These are phyloP conservation scores for Scolopax bukidnonensis DNA, from an alignment of 2,797 vertebrate genomes.

Conservation along the genomic window DNA sequence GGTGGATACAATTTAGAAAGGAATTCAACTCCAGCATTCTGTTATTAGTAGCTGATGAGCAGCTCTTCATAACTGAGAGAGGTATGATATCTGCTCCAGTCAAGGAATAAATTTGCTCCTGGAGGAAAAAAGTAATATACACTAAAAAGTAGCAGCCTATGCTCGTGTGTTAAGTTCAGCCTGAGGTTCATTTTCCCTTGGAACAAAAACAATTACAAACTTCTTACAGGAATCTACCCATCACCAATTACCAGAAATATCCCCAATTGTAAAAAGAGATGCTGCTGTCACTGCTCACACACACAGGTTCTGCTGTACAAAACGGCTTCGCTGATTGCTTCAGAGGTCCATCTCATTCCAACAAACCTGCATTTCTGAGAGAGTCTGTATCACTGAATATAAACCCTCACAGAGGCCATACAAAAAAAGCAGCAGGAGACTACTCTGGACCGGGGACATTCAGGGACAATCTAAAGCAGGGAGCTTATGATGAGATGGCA, in stretches of 20 bases:
- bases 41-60: not conserved
- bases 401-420: not conserved
- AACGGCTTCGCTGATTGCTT: not conserved
- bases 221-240: not conserved
- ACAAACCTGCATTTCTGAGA: not conserved
- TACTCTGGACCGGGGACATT: not conserved
- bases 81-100: not conserved
- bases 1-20: rapidly evolving
- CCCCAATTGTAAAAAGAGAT: not conserved
- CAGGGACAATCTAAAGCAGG: not conserved
- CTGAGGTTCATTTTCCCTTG: not conserved
- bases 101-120: not conserved
- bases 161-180: not conserved
- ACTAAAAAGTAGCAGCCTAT: not conserved
- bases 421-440: not conserved
- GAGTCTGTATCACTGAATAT: not conserved
- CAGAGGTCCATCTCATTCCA: not conserved
- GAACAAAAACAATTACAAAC: not conserved
- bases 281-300: not conserved
- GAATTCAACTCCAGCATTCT: not conserved
- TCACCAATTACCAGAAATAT: not conserved
- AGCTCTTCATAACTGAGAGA: not conserved
- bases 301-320: not conserved
- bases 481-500: not conserved
- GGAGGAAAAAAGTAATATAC: not conserved